phyloP scores from a whole-genome alignment of 2,888 invertebrate genomes.

The Phaonia tiefii region DNA sequence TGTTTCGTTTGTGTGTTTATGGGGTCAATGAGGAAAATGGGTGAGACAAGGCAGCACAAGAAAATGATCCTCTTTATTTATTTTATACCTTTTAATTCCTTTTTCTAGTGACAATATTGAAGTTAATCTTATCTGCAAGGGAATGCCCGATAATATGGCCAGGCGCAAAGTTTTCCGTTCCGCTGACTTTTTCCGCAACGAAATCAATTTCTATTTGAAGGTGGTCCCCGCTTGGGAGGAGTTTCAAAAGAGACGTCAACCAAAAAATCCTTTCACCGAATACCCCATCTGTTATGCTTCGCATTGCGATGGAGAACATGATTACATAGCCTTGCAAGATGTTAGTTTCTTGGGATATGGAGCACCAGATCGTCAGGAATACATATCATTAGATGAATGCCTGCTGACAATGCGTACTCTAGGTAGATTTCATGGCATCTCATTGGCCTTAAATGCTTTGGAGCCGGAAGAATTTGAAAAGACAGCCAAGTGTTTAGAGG shows the following conservation, averaged over 20 bases:
- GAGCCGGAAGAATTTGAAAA: conserved; percentile 81
- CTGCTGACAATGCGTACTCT: conserved; percentile 81
- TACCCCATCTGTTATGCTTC: conserved; percentile 81
- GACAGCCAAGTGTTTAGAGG: conserved; percentile 78
- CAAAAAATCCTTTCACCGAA: conserved; percentile 82
- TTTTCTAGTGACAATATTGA: conserved; percentile 71
- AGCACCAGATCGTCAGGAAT: conserved; percentile 81
- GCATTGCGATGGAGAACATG: conserved; percentile 82
- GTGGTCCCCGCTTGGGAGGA: conserved; percentile 76
- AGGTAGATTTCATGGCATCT: conserved; percentile 84
- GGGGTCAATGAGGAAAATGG: conserved; percentile 76
- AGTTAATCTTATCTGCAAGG: conserved; percentile 84
- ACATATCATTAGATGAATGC: conserved; percentile 82
- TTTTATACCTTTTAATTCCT: neutral
- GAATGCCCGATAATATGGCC: conserved; percentile 84
- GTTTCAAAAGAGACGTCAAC: conserved; percentile 74
- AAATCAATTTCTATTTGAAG: conserved; percentile 84
- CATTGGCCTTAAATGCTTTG: conserved; percentile 83
- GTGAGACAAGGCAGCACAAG: conserved; percentile 58
- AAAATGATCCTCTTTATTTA: neutral
- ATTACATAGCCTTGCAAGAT: conserved; percentile 83
- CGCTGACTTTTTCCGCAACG: conserved; percentile 86
- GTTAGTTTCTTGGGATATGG: conserved; percentile 81
- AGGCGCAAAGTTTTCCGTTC: conserved; percentile 85
- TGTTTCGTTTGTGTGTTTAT: conserved; percentile 83